phyloP scores from a whole-genome alignment of 2,113 vertebrate genomes.

The Micromys minutus region DNA sequence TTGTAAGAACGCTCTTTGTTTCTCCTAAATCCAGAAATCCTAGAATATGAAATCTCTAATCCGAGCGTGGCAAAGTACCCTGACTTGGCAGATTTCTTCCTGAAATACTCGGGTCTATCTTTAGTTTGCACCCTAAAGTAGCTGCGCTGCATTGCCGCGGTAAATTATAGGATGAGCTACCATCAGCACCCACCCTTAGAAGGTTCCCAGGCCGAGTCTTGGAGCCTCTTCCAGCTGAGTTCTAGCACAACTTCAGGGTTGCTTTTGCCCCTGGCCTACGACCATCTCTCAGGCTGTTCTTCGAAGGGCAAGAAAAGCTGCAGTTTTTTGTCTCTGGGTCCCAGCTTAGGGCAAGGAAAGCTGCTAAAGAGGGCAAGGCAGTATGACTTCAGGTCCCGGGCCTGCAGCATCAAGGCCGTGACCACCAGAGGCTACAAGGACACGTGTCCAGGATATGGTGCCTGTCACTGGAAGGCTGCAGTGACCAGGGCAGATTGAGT shows the following conservation, averaged over 20 bases:
- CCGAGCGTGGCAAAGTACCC: not conserved
- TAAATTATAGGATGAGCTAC: not conserved
- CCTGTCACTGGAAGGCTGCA: not conserved
- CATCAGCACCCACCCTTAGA: not conserved
- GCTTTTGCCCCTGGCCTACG: not conserved
- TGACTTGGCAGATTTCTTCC: not conserved
- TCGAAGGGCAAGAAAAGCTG: not conserved
- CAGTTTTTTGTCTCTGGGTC: not conserved
- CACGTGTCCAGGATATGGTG: not conserved
- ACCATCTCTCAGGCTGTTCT: not conserved
- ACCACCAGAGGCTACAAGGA: not conserved
- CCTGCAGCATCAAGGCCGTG: not conserved
- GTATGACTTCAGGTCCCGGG: not conserved
- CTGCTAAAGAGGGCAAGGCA: not conserved
- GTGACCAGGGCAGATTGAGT: not conserved
- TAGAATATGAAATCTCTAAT: not conserved
- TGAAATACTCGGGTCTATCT: not conserved
- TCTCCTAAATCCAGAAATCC: not conserved
- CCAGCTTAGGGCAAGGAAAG: not conserved
- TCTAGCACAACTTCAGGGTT: not conserved
- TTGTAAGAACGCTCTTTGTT: not conserved
- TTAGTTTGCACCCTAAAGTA: not conserved
- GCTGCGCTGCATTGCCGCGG: not conserved
- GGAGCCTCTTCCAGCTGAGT: not conserved
- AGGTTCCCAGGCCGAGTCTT: not conserved